Evolutionary conservation across 2,888 invertebrate genomes (phyloP), one percentile per base, ranked within the genome.

Genomic region (Siphlonurus alternatus): DNA sequence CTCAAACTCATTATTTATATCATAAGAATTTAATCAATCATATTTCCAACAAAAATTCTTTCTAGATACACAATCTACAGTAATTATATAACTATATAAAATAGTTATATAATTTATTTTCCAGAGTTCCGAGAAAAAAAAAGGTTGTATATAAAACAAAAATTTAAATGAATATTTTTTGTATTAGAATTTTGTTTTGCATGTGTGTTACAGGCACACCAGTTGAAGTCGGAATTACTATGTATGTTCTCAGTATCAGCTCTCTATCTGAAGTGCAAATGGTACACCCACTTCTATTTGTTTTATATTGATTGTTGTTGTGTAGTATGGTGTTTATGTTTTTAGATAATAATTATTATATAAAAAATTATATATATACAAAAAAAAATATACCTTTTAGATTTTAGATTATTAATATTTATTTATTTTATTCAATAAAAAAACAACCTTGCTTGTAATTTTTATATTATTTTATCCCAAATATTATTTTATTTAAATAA

Each of bases 241-340:
- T 82, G 75, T 79, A 80, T 74, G 80, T 82, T 67, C 77, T 80
- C 68, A 79, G 79, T 71, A 82, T 82, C 73, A 79, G 79, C 71
- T 80, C 81, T 65, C 79, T 82, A 69, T 80, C 81, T 67, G 82
- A 82, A 78, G 81, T 80, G 68, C 78, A 80, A 74, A 81, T 81
- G 80, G 81, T 81, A 75, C 73, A 69, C 75, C 15, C 15, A 38
- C 15, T 38, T 38, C 38, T 38, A 38, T 10, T 56, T 54, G n/a
- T n/a, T n/a, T n/a, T n/a, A n/a, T 62, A 56, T 63, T 63, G 54
- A 53, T 62, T 53, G 59, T 63, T 63, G 53, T 19, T 54, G 53
- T 25, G 19, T 63, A 53, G 51, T n/a, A 23, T 61, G 51, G 25
- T 38, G 59, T 59, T 15, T 38, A 38, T 38, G n/a, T 15, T 24